phyloP scores from a whole-genome alignment of 2,888 invertebrate species.

The Trisateles emortualis region DNA sequence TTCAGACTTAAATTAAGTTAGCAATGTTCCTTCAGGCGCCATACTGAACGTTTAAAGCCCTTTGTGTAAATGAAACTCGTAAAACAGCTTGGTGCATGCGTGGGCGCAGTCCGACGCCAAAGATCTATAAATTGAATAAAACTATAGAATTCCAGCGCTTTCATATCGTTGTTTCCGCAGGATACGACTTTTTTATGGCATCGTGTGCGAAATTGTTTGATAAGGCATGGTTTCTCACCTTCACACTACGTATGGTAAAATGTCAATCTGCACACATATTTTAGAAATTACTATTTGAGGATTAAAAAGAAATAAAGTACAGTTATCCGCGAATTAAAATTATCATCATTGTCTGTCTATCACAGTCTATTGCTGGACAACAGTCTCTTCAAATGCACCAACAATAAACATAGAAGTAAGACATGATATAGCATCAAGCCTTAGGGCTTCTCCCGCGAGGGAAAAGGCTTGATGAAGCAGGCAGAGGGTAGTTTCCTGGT shows the following conservation, averaged over 20 bases:
- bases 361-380: no score
- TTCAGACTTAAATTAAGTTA: conserved; percentile 20
- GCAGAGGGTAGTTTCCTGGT: no score
- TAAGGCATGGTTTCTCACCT: conserved; percentile 44
- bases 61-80: conserved; percentile 47
- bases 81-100: conserved; percentile 48
- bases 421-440: no score
- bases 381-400: no score
- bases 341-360: no score
- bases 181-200: conserved; percentile 60
- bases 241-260: neutral
- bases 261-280: no score
- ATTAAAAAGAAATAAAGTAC: no score
- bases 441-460: no score
- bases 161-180: conserved; percentile 57
- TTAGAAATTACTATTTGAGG: no score
- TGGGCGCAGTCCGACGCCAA: conserved; percentile 35
- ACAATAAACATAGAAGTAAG: no score
- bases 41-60: conserved; percentile 35
- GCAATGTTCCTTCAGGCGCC: conserved; percentile 38
- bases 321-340: no score
- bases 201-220: conserved; percentile 45
- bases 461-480: no score
- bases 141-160: conserved; percentile 33
- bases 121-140: conserved; percentile 40